A percentile compares a stretch with the other conserved stretches of the same genome.
phyloP scores from a whole-genome alignment of 2,113 vertebrate species.

The Atlantisia rogersi region DNA sequence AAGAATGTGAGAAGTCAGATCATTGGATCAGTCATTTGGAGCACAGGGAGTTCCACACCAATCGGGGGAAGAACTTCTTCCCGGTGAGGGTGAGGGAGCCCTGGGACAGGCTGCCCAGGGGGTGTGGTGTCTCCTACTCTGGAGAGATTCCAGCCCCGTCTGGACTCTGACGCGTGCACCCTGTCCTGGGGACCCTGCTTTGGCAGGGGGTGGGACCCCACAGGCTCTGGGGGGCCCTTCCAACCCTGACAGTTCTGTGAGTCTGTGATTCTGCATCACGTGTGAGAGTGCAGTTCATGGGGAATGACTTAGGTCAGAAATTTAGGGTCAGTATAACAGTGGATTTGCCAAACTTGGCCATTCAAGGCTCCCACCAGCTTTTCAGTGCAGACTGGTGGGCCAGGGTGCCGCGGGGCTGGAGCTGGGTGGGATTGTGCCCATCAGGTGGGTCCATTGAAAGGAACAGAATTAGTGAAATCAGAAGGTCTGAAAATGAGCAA shows the following conservation, averaged over 20 bases:
- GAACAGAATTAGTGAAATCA: not conserved
- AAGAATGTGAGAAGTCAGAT: not conserved
- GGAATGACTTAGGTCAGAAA: not conserved
- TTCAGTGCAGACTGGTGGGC: not conserved
- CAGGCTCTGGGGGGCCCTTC: too few relatives aligned
- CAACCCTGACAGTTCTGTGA: too few relatives aligned
- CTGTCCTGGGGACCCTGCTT: too few relatives aligned
- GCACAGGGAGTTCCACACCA: too few relatives aligned
- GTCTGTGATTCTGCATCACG: not conserved
- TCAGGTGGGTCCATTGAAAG: not conserved
- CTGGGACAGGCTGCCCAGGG: too few relatives aligned
- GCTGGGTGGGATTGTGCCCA: not conserved
- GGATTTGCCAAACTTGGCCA: not conserved
- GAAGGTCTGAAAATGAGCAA: not conserved
- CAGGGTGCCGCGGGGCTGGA: not conserved
- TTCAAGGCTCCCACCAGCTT: not conserved
- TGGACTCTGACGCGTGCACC: too few relatives aligned
- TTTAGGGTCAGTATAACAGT: not conserved
- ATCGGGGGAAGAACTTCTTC: too few relatives aligned
- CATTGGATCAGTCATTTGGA: not conserved
- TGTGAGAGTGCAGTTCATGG: not conserved
- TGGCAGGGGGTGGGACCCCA: too few relatives aligned
- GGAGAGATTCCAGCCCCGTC: too few relatives aligned
- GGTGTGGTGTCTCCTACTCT: too few relatives aligned
- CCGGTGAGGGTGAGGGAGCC: too few relatives aligned